Conservation (phyloP, 2,113 vertebrate species). For the Chascanopsetta lugubris region DNA sequence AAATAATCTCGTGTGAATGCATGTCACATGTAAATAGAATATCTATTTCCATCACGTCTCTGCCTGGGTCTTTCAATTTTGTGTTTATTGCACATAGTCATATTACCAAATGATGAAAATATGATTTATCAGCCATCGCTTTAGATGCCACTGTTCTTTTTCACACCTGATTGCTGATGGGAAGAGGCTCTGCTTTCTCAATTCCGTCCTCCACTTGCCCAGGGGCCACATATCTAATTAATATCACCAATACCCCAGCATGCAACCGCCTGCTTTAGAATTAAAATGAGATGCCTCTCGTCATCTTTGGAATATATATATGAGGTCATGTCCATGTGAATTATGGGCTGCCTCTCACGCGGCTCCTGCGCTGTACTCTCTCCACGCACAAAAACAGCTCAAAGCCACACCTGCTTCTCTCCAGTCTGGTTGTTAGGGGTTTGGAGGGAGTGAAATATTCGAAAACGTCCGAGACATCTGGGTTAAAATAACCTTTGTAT, state of each 20-base stretch:
- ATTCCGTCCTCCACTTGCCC: constrained; percentile 48
- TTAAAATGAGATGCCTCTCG: constrained; percentile 60
- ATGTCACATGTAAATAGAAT: neutral
- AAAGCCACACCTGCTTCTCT: constrained; percentile 24
- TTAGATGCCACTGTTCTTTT: constrained; percentile 23
- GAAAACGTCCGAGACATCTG: constrained; percentile 68
- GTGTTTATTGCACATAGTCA: neutral
- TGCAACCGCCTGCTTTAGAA: constrained; percentile 56
- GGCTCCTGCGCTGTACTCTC: constrained; percentile 26
- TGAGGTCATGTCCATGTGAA: constrained; percentile 48
- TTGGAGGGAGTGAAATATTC: constrained; percentile 62
- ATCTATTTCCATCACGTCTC: neutral
- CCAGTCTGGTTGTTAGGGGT: constrained; percentile 25
- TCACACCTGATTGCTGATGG: constrained; percentile 48
- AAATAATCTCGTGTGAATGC: neutral
- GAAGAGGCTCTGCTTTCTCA: constrained; percentile 36
- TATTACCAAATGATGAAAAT: neutral
- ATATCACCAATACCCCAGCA: constrained; percentile 64
- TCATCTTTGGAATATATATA: constrained; percentile 31
- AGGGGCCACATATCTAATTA: constrained; percentile 71
- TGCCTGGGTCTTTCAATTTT: neutral
- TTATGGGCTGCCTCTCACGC: constrained; percentile 42
- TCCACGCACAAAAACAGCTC: constrained; percentile 22
- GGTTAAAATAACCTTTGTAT: constrained; percentile 74
- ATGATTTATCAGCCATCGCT: neutral